Base-by-base conservation (phyloP, 2,888 invertebrate genomes). In the Cheilosia pagana region DNA sequence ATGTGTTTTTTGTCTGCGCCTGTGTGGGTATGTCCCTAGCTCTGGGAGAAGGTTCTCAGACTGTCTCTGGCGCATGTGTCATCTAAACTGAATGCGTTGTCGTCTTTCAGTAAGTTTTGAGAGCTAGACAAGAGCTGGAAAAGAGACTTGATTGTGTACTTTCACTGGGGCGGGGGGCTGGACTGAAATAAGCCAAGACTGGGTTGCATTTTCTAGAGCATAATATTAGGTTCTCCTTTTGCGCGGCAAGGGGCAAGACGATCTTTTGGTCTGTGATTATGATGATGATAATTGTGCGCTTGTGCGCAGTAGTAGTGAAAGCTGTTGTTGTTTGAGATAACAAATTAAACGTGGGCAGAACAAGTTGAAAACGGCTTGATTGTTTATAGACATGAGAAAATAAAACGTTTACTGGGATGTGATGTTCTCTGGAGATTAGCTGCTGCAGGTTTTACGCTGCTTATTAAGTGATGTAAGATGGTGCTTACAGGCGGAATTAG, bases 261-360 rank as follows among this genome's bases (percentile, higher is more conserved):
- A 70, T 76, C 63, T 50, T 62, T 62, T 1, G 63, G 60, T 77
- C 62, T 75, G 43, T 81, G 75, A 79, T 81, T 74, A 85, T 71
- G 28, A 57, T 41, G 67, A 60, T 65, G 63, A 75, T 85, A 79
- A 85, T 85, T 85, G 83, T 79, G 45, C 52, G 70, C 65, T 55
- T 77, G 67, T 68, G 62, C 65, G 62, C 67, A 68, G 74, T 65
- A 63, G 53, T 76, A 81, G 85, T 81, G 85, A 85, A 85, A 85
- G 85, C 85, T 75, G 74, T 31, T 39, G 67, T 8, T 63, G 74
- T 65, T 65, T 71, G 52, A 71, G 74, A 85, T 70, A 75, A 75
- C 75, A 71, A 70, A 75, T 75, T 81, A 57, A 59, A 75, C 79
- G 85, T 85, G 79, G 70, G 85, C 60, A 75, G 75, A 85, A 60